Base-by-base conservation (phyloP, 2,113 vertebrate species). In the Zosterops japonicus region DNA sequence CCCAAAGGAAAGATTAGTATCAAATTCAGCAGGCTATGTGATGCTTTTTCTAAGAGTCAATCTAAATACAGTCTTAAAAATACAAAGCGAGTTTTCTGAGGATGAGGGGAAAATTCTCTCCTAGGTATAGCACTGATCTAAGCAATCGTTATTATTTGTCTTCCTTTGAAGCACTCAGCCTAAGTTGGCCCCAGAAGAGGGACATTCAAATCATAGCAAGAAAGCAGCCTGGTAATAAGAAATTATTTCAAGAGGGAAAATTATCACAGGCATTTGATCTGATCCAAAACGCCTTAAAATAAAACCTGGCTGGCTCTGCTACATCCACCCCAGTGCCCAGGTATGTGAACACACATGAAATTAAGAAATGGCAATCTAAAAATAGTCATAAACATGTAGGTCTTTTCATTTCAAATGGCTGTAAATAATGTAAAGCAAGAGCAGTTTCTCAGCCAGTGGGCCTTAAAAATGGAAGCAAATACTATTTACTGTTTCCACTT, bases 381-480 rank as follows among this genome's bases (percentile, higher is more conserved):
- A 94, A 90, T 90, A 88, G 25, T 71, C 64, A 18, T 47, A 78
- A 95, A 49, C 47, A 60, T 80, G 71, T 50, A 57, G 8, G 59
- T 84, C 75, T 83, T 95, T 93, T 94, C 55, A 90, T 84, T 79
- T 94, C 87, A 87, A 80, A 39, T 55, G 83, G 49, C 90, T 71
- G 72, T 80, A 68, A 89, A 61, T 96, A 90, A 96, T 46, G 49
- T 71, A 89, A 75, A 87, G 46, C 60, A 74, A 76, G 82, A 86
- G 75, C 29, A 64, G 59, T 28, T 70, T 72, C 79, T 90, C 80
- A 90, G 36, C 49, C 80, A 78, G 36, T 39, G 69, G 53, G 56
- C 90, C 88, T 93, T 63, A 87, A 67, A 89, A 91, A 61, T 59
- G 70, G 52, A 55, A 91, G 83, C 46, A 91, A 94, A 97, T 90